Conservation (phyloP, 2,888 invertebrate genomes). For the Charanyca ferruginea region DNA sequence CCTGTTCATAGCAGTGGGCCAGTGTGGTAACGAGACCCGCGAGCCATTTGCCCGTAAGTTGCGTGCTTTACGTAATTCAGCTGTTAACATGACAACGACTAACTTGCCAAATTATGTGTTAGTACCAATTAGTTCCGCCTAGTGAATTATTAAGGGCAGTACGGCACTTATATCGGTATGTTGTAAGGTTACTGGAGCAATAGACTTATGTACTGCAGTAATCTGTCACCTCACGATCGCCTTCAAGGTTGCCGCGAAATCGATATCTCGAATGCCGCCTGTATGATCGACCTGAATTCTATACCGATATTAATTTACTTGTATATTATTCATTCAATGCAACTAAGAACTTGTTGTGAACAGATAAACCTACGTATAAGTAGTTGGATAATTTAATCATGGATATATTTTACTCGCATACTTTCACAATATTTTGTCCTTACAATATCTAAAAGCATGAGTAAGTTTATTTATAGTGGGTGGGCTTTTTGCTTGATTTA, state of each 20-base stretch:
- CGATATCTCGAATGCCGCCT: slow-evolving; percentile 78
- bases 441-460: slow-evolving; percentile 57
- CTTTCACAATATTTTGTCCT: slow-evolving; percentile 74
- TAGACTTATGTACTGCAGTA: slow-evolving; percentile 67
- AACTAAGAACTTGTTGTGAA: slow-evolving; percentile 60
- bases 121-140: slow-evolving; percentile 84
- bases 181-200: slow-evolving; percentile 74
- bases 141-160: slow-evolving; percentile 84
- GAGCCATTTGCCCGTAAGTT: slow-evolving; percentile 74
- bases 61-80: slow-evolving; percentile 83
- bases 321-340: slow-evolving; percentile 68
- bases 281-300: slow-evolving; percentile 77
- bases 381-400: slow-evolving; percentile 69
- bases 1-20: slow-evolving; percentile 75
- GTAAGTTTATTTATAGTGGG: slow-evolving; percentile 55
- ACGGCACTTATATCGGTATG: slow-evolving; percentile 70
- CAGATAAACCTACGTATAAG: slow-evolving; percentile 26
- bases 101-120: slow-evolving; percentile 75
- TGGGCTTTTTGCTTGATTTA: slow-evolving; percentile 41
- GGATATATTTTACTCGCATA: slow-evolving; percentile 60
- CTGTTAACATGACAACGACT: slow-evolving; percentile 80
- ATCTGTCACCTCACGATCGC: slow-evolving; percentile 78
- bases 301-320: slow-evolving; percentile 71
- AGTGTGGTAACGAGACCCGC: slow-evolving; percentile 76
- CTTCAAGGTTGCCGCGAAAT: slow-evolving; percentile 85